Evolutionary conservation across 92 coral and sea anemone species (phyloP).

Genomic region (Epizoanthus rinbou): DNA sequence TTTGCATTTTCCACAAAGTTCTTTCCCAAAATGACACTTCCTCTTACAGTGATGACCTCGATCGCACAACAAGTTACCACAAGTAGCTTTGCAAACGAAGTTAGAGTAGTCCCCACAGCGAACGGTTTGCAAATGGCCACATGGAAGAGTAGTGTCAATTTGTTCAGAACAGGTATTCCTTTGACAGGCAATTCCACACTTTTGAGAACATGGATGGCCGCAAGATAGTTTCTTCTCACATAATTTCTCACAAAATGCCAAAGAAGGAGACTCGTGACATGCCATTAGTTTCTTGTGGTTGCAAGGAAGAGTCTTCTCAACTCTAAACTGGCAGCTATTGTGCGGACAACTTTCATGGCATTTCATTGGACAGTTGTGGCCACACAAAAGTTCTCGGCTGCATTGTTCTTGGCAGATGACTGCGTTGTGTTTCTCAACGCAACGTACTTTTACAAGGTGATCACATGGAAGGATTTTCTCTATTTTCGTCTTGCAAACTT

Average conservation of each 20-base stretch:
- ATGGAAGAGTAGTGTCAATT: conserved; percentile 38
- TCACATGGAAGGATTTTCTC: conserved; percentile 48
- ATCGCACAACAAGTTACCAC: conserved; percentile 29
- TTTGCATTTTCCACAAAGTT: conserved; percentile 41
- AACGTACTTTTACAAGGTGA: conserved; percentile 53
- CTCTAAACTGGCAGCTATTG: conserved; percentile 1
- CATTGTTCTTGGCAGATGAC: conserved; percentile 33
- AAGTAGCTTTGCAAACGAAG: conserved; percentile 39
- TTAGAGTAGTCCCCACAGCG: conserved; percentile 48
- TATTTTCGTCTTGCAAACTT: conserved; percentile 43
- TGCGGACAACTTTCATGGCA: conserved; percentile 45
- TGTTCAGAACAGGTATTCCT: conserved; percentile 48
- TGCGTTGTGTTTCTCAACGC: conserved; percentile 37
- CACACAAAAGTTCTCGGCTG: conserved; percentile 41
- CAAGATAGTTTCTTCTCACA: conserved; percentile 61
- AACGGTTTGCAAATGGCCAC: conserved; percentile 43
- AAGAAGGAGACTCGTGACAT: conserved; percentile 46
- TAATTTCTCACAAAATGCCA: conserved; percentile 40
- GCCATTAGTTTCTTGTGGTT: conserved; percentile 55
- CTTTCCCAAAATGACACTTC: conserved; percentile 46
- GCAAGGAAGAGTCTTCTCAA: conserved; percentile 62
- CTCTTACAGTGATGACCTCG: conserved; percentile 44
- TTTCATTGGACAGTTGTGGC: conserved; percentile 57
- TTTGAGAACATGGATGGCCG: conserved; percentile 67
- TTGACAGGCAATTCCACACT: conserved; percentile 46